A percentile compares a stretch with the other conserved stretches of the same genome.
These are phyloP conservation scores for Caenorhabditis sp. DNA, from an alignment of 2,888 invertebrate species.

Conservation along the genomic window DNA sequence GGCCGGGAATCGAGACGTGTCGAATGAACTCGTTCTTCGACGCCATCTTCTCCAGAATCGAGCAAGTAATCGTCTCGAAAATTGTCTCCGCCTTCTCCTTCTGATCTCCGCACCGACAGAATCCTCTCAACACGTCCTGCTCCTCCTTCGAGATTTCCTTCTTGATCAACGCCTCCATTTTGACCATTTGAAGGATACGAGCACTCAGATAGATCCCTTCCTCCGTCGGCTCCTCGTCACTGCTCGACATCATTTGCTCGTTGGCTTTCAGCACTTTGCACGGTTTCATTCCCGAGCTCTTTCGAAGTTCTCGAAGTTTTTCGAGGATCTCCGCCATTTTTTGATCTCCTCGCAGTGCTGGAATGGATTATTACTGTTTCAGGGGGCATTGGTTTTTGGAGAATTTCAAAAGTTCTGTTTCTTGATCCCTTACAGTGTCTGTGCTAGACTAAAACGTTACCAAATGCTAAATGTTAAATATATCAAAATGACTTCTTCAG, in stretches of 20 bases:
- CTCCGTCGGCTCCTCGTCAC: background rate
- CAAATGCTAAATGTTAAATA: background rate
- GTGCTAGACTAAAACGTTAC: background rate
- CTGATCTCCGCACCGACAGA: constrained; percentile 49
- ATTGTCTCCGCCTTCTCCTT: constrained; percentile 39
- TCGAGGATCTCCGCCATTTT: constrained; percentile 50
- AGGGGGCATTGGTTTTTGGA: too few relatives aligned
- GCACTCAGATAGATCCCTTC: constrained; percentile 15
- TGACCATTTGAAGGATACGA: constrained; percentile 48
- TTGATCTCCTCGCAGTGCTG: constrained; percentile 42
- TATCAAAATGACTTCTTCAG: too few relatives aligned
- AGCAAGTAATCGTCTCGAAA: constrained; percentile 37
- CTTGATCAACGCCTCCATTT: constrained; percentile 37
- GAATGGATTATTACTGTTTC: background rate
- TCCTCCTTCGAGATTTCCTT: constrained; percentile 49
- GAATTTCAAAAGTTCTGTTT: too few relatives aligned
- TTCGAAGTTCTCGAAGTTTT: constrained; percentile 22
- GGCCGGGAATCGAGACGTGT: constrained; percentile 35
- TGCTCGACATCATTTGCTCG: constrained; percentile 25
- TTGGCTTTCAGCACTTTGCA: constrained; percentile 33
- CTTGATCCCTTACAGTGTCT: too few relatives aligned
- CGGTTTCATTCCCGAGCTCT: constrained; percentile 21
- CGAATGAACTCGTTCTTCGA: constrained; percentile 49
- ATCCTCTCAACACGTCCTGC: constrained; percentile 33
- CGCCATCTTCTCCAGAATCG: constrained; percentile 22